phyloP scores from a whole-genome alignment of 2,113 vertebrate genomes.

The Clupea harengus region DNA sequence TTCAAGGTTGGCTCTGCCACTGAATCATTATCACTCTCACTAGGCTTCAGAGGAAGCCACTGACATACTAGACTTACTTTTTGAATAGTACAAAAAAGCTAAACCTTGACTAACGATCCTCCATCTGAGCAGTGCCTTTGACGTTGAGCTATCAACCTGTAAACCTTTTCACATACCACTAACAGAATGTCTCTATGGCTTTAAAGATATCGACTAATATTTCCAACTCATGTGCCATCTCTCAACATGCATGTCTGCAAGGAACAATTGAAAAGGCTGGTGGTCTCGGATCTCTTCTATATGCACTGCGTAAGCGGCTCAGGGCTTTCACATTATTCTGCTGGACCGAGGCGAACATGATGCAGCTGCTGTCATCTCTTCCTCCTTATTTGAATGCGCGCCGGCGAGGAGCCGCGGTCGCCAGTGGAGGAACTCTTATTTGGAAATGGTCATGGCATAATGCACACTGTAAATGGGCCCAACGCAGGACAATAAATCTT shows the following conservation, averaged over 20 bases:
- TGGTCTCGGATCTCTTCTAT: not conserved
- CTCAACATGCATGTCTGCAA: not conserved
- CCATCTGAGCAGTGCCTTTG: not conserved
- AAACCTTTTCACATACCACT: not conserved
- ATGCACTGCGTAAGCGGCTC: conserved; percentile 22
- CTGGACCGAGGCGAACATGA: conserved; percentile 34
- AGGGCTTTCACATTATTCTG: not conserved
- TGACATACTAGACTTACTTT: not conserved
- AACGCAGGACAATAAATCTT: conserved; percentile 54
- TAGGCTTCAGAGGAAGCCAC: not conserved
- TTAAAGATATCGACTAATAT: not conserved
- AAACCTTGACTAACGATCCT: not conserved
- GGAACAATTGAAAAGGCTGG: not conserved
- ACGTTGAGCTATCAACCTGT: not conserved
- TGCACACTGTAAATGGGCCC: conserved; percentile 58
- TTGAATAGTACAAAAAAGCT: not conserved
- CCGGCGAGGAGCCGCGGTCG: conserved; percentile 50
- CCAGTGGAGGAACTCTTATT: conserved; percentile 51
- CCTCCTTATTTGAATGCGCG: conserved; percentile 51
- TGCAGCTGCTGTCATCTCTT: conserved; percentile 53
- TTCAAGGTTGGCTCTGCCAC: not conserved
- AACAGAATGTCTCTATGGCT: not conserved
- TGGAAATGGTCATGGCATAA: conserved; percentile 54
- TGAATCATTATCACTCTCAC: not conserved
- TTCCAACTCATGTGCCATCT: not conserved